These are phyloP conservation scores for Sminthurides aquaticus DNA, from an alignment of 2,888 invertebrate genomes.

Conservation along the genomic window DNA sequence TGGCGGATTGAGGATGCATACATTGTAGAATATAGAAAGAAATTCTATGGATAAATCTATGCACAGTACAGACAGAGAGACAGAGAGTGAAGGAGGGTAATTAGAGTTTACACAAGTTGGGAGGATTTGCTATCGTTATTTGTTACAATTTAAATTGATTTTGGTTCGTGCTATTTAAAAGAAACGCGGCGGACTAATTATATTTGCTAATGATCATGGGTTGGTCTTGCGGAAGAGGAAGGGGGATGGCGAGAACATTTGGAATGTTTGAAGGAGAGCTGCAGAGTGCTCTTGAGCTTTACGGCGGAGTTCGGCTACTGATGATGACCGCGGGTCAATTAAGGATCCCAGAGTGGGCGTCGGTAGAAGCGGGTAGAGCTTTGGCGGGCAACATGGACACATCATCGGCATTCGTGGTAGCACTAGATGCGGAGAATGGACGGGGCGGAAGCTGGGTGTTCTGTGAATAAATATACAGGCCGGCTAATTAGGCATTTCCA, in stretches of 20 bases:
- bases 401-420: slow-evolving; percentile 27
- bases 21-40: too few relatives aligned
- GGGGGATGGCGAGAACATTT: slow-evolving; percentile 47
- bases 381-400: slow-evolving; percentile 20
- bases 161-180: neutral
- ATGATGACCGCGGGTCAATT: slow-evolving; percentile 69
- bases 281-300: slow-evolving; percentile 94
- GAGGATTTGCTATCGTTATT: too few relatives aligned
- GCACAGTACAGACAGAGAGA: too few relatives aligned
- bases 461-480: slow-evolving; percentile 76
- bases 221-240: slow-evolving; percentile 18
- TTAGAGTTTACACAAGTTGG: too few relatives aligned
- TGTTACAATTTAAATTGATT: neutral
- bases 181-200: neutral
- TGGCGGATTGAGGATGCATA: too few relatives aligned
- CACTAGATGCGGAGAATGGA: slow-evolving; percentile 20
- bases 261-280: slow-evolving; percentile 67
- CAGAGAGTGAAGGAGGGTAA: too few relatives aligned
- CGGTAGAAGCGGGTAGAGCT: slow-evolving; percentile 21
- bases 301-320: slow-evolving; percentile 82
- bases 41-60: too few relatives aligned
- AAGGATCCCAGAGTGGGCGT: slow-evolving; percentile 43
- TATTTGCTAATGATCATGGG: neutral
- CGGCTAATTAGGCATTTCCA: too few relatives aligned
- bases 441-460: slow-evolving; percentile 20